Evolutionary conservation across 2,113 vertebrate species (phyloP), one percentile per base, ranked within the genome.

Genomic region (Oceanodroma tethys): DNA sequence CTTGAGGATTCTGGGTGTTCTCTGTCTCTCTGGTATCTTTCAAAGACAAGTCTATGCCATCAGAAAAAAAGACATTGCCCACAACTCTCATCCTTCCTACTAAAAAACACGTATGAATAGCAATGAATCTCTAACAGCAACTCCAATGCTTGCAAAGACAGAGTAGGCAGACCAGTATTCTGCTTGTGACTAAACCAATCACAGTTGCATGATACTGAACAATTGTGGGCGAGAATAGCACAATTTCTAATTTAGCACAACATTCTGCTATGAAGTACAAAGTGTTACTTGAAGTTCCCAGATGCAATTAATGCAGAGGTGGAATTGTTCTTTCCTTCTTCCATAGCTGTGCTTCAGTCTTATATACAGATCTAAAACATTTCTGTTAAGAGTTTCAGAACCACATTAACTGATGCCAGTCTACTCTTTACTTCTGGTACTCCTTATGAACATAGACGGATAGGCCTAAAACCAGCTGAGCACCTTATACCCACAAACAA

Each of bases 161-260:
- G 89, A 94, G 94, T 60, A 84, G 94, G 92, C 84, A 95, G 95
- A 55, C 29, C 56, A 96, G 52, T 53, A 79, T 58, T 94, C 83
- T 84, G 48, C 81, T 70, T 94, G 58, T 97, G 93, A 97, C 96
- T 97, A 93, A 95, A 78, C 63, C 90, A 90, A 93, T 71, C 93
- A 72, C 71, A 84, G 91, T 78, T 90, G 52, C 85, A 88, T 6
- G 14, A 88, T 72, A 38, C 79, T 62, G 83, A 97, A 89, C 89
- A 66, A 87, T 34, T 86, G 95, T 95, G 93, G 96, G 96, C 83
- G 79, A 95, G 86, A 71, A 71, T 59, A 96, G 86, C 95, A 90
- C 81, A 25, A 92, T 88, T 95, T 95, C 81, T 93, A 96, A 93
- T 94, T 96, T 94, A 92, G 75, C 78, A 94, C 81, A 95, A 93